These are phyloP conservation scores for Dinocampus coccinellae DNA, from an alignment of 2,888 invertebrate genomes.

Conservation along the genomic window DNA sequence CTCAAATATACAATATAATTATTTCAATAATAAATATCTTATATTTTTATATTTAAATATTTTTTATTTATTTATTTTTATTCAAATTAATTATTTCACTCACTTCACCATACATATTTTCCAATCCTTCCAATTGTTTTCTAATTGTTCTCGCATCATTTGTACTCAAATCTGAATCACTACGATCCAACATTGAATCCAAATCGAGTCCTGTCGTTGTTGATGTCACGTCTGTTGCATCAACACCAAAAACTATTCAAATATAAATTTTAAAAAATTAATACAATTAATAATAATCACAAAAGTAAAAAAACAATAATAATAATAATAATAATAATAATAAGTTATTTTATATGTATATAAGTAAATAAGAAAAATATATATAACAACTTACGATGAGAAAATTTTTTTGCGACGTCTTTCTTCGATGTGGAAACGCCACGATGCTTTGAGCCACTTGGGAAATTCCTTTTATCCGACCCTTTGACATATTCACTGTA, in stretches of 20 bases:
- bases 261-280: constrained; percentile 41
- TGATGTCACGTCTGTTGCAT: constrained; percentile 82
- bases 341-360: neutral
- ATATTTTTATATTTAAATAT: constrained; percentile 7
- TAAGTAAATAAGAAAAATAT: neutral
- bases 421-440: constrained; percentile 63
- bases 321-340: neutral
- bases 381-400: constrained; percentile 59
- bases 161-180: constrained; percentile 82
- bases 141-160: constrained; percentile 84
- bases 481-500: constrained; percentile 71
- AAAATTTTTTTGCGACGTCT: constrained; percentile 63
- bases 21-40: neutral
- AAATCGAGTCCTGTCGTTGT: constrained; percentile 84
- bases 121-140: constrained; percentile 84
- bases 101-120: constrained; percentile 90
- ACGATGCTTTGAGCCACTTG: constrained; percentile 59
- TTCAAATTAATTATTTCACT: constrained; percentile 67
- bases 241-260: constrained; percentile 76
- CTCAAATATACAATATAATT: constrained; percentile 57
- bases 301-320: neutral
- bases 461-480: constrained; percentile 64
- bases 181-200: constrained; percentile 83
- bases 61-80: constrained; percentile 55
- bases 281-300: neutral